phyloP scores from a whole-genome alignment of 2,113 vertebrate genomes.

The Tonatia bakeri region DNA sequence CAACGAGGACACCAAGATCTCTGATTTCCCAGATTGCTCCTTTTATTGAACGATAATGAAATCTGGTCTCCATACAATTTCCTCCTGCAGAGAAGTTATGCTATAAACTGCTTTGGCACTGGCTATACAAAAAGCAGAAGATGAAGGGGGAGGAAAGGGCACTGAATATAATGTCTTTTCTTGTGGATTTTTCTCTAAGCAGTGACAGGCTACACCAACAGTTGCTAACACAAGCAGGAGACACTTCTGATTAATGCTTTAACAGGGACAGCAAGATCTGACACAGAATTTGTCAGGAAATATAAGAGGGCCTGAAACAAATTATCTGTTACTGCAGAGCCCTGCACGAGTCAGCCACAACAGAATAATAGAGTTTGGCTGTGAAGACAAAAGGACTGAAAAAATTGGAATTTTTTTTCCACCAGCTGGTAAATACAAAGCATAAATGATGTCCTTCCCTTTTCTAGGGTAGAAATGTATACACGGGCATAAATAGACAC shows the following conservation, averaged over 20 bases:
- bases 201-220: slow-evolving; percentile 43
- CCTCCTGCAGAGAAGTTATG: not conserved
- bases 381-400: slow-evolving; percentile 11
- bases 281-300: slow-evolving; percentile 62
- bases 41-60: slow-evolving; percentile 50
- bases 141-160: not conserved
- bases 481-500: not conserved
- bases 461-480: not conserved
- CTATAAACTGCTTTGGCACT: not conserved
- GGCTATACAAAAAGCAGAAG: not conserved
- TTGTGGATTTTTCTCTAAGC: slow-evolving; percentile 42
- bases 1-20: not conserved
- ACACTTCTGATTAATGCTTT: slow-evolving; percentile 59
- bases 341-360: not conserved
- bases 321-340: slow-evolving; percentile 38
- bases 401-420: slow-evolving; percentile 4
- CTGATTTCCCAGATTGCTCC: not conserved
- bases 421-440: not conserved
- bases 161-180: not conserved
- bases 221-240: slow-evolving; percentile 28
- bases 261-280: slow-evolving; percentile 45
- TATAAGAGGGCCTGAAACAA: slow-evolving; percentile 43
- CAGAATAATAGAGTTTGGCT: not conserved
- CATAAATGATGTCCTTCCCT: not conserved
- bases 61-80: slow-evolving; percentile 1